phyloP scores from a whole-genome alignment of 1,140 invertebrate genomes.

The Lepidurus arcticus region DNA sequence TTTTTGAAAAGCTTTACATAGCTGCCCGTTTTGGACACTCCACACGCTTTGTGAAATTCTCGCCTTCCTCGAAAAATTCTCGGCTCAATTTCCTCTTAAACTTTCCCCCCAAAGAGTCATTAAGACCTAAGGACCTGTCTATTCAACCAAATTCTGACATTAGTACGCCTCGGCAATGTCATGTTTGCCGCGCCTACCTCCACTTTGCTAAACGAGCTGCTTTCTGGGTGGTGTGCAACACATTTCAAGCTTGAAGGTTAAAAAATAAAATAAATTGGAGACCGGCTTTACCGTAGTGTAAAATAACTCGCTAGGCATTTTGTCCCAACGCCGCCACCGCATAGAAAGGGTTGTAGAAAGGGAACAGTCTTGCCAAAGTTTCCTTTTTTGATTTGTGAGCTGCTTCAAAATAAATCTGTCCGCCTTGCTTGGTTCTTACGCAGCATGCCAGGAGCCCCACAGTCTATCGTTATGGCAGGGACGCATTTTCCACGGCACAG shows the following conservation, averaged over 20 bases:
- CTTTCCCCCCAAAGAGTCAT: background rate
- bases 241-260: background rate
- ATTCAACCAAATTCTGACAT: background rate
- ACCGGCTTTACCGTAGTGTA: background rate
- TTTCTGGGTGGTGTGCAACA: conserved; percentile 2
- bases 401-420: conserved; percentile 22
- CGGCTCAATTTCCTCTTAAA: background rate
- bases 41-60: background rate
- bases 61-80: background rate
- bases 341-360: background rate
- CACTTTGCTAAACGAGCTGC: background rate
- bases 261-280: background rate
- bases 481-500: background rate
- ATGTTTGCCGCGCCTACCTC: background rate
- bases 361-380: background rate
- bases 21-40: background rate
- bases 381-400: background rate
- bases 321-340: background rate
- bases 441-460: background rate
- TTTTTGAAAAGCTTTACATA: background rate
- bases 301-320: background rate
- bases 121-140: background rate
- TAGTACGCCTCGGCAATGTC: background rate
- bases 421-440: background rate
- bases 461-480: background rate